These are phyloP conservation scores for Agapornis roseicollis DNA, from an alignment of 2,113 vertebrate species.

Conservation along the genomic window DNA sequence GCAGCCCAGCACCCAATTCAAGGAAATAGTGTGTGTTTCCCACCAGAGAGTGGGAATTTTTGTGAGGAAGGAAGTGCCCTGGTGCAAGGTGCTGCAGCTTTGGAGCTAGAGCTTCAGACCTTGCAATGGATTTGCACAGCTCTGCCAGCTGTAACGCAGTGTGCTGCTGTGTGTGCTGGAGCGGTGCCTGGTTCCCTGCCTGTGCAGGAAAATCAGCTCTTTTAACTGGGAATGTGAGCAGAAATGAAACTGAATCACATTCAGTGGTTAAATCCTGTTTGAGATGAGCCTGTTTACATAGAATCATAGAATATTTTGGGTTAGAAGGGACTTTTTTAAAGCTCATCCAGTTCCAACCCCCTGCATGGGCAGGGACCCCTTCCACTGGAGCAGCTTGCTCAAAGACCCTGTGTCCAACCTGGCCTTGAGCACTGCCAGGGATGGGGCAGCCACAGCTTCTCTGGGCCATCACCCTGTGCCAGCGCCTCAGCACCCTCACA, in stretches of 20 bases:
- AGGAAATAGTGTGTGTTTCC: background rate
- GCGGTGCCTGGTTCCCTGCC: background rate
- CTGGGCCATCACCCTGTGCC: too few species aligned
- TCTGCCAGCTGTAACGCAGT: fast-evolving
- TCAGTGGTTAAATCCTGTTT: background rate
- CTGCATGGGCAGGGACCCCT: background rate
- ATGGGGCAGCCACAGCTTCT: too few species aligned
- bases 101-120: background rate
- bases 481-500: too few species aligned
- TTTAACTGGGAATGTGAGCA: background rate
- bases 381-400: background rate
- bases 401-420: too few species aligned
- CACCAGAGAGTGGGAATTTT: background rate
- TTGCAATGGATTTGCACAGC: background rate
- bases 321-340: background rate
- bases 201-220: fast-evolving
- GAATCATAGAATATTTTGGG: background rate
- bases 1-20: fast-evolving
- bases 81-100: background rate
- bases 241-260: background rate
- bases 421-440: too few species aligned
- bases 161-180: fast-evolving
- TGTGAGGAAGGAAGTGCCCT: background rate
- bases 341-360: background rate
- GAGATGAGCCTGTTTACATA: background rate